A percentile compares a stretch with the other conserved stretches of the same genome.
These are phyloP conservation scores for Halocynthia aurantium DNA, from an alignment of 23 tunicate species.

Conservation along the genomic window DNA sequence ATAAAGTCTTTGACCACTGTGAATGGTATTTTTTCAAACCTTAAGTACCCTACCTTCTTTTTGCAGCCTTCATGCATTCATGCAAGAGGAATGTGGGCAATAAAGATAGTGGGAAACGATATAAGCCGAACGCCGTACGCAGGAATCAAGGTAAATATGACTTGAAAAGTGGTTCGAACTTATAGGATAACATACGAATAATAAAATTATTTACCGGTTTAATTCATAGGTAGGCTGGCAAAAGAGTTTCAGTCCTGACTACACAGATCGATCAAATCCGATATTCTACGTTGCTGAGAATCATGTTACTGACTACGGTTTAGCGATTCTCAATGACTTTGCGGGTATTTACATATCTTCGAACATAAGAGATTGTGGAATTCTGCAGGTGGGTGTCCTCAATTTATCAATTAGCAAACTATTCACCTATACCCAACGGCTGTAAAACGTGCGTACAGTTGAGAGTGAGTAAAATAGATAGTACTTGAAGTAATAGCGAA, in stretches of 20 bases:
- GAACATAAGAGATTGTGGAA: constrained; percentile 38
- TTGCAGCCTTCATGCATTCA: constrained; percentile 58
- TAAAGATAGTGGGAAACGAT: constrained; percentile 31
- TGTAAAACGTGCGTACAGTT: neutral
- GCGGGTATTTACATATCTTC: constrained; percentile 58
- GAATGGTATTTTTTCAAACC: neutral
- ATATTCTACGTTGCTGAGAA: constrained; percentile 38
- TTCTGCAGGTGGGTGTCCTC: constrained; percentile 7
- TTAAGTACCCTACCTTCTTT: neutral
- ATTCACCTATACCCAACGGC: neutral
- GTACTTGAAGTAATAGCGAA: too few species aligned
- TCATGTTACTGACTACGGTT: constrained; percentile 39
- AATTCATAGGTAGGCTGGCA: constrained; percentile 64
- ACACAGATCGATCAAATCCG: constrained; percentile 19
- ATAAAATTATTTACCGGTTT: neutral
- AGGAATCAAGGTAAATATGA: constrained; percentile 47
- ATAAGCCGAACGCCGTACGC: constrained; percentile 39
- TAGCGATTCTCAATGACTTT: constrained; percentile 46
- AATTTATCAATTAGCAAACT: neutral
- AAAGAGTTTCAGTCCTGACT: constrained; percentile 16
- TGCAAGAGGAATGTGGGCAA: constrained; percentile 31
- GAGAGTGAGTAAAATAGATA: neutral
- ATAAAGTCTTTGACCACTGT: neutral
- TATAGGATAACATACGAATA: neutral
- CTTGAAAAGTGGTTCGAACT: neutral